Percentiles rank a stretch among this genome's conserved stretches.
Evolutionary conservation across 64 coral and sea anemone genomes (phyloP).

Genomic region (Catalaphyllia jardinei): DNA sequence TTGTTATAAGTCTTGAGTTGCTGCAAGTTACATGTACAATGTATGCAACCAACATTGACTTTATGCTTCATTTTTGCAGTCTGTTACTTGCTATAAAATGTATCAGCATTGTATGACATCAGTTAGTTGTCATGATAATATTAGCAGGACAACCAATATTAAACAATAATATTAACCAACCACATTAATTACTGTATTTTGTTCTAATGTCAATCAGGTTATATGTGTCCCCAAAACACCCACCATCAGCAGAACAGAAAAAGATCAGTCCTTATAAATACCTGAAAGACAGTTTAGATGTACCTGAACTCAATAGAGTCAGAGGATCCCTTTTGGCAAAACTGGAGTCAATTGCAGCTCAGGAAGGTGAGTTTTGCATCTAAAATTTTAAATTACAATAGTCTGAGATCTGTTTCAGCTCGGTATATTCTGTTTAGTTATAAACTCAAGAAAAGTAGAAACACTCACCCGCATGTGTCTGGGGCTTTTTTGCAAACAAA

Average conservation of each 20-base stretch:
- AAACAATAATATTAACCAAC: no score
- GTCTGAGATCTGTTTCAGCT: not conserved
- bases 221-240: conserved; percentile 78
- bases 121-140: no score
- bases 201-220: conserved; percentile 48
- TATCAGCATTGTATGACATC: no score
- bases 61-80: no score
- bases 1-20: no score
- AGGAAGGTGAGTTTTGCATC: conserved; percentile 62
- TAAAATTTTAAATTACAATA: not conserved
- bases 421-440: not conserved
- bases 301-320: conserved; percentile 83
- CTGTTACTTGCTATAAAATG: no score
- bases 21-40: no score
- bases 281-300: conserved; percentile 79
- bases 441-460: not conserved
- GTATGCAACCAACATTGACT: no score
- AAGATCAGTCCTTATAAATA: conserved; percentile 82
- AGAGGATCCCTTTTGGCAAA: conserved; percentile 90
- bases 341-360: conserved; percentile 90
- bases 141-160: no score
- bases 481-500: no score
- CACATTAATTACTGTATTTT: not conserved
- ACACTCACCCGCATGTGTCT: no score
- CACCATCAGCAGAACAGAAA: conserved; percentile 79